Evolutionary conservation across 2,888 invertebrate species (phyloP), one percentile per base, ranked within the genome.

Genomic region (Meta bourneti): DNA sequence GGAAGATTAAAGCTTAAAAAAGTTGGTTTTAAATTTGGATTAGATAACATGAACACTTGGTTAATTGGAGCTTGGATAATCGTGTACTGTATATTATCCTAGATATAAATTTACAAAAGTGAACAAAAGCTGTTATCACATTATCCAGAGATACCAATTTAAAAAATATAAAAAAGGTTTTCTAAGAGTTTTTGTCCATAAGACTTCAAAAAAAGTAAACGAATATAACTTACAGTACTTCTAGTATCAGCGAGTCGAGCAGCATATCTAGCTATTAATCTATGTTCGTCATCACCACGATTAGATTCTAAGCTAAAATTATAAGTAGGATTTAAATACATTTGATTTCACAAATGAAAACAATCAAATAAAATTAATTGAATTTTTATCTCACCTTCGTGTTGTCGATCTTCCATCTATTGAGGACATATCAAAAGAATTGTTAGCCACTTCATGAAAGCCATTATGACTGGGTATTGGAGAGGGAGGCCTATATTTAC

Each of bases 251-350:
- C 99, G 91, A 99, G 96, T 94, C 99, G 96, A 9, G 99, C 98
- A 4, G 99, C 98, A 95, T 99, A 99, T 94, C 99, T 96, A 77
- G 99, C 99, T 94, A 99, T 99, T 93, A 99, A 96, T 93, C 98
- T 96, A 95, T 99, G 99, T 94, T 99, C 99, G 95, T 99, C 99
- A 95, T 99, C 98, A 61, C 95, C 94, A 19, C 90, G 81, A 78
- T 81, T 92, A 34, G 93, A 93, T 71, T 93, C 93, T 77, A 92
- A 75, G 72, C 93, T 93, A 51, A 34, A 86, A 71, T 34, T 16
- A n/a, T 7, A 77, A 71, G 51, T 7, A 49, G 69, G 8, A 9
- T 48, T 34, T n/a, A 9, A 48, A n/a, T 69, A 70, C 11, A 70
- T 81, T 69, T 11, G 9, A 70, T 7, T 79, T 19, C 0, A 19